These are phyloP conservation scores for Portevinia maculata DNA, from an alignment of 2,888 invertebrate genomes.

Conservation along the genomic window DNA sequence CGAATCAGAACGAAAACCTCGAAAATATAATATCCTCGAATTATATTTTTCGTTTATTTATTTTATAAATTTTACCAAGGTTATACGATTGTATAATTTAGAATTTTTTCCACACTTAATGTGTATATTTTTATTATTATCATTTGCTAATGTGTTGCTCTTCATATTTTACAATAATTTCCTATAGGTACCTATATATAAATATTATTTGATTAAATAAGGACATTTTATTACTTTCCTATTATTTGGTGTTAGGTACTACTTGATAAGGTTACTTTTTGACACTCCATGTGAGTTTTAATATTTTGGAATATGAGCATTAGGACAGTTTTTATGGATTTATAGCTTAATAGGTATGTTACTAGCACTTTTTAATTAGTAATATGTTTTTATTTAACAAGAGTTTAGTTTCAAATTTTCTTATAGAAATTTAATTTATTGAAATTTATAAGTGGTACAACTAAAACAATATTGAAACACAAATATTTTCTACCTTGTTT, in stretches of 20 bases:
- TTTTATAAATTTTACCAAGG: slow-evolving; percentile 51
- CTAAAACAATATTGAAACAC: too few species aligned
- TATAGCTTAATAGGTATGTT: slow-evolving; percentile 10
- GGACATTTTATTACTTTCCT: slow-evolving; percentile 64
- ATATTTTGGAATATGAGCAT: slow-evolving; percentile 53
- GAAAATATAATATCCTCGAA: slow-evolving; percentile 8
- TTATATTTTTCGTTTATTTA: slow-evolving; percentile 33
- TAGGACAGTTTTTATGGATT: too few species aligned
- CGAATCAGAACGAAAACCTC: slow-evolving; percentile 23
- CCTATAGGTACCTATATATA: slow-evolving; percentile 29
- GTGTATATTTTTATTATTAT: slow-evolving; percentile 42
- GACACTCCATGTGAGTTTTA: slow-evolving; percentile 38
- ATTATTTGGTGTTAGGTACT: slow-evolving; percentile 60
- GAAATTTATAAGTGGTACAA: too few species aligned
- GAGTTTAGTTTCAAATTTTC: too few species aligned
- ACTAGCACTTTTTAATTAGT: slow-evolving; percentile 16
- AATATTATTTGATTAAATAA: slow-evolving; percentile 18
- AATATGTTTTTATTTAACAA: too few species aligned
- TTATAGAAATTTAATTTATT: too few species aligned
- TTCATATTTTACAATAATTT: slow-evolving; percentile 58
- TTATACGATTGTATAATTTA: slow-evolving; percentile 71
- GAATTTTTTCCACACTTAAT: slow-evolving; percentile 64
- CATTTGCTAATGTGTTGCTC: slow-evolving; percentile 43
- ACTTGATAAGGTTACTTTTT: slow-evolving; percentile 51
- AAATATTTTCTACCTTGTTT: too few species aligned